Base-by-base conservation (phyloP, 1,140 invertebrate genomes). In the Sitophilus oryzae region DNA sequence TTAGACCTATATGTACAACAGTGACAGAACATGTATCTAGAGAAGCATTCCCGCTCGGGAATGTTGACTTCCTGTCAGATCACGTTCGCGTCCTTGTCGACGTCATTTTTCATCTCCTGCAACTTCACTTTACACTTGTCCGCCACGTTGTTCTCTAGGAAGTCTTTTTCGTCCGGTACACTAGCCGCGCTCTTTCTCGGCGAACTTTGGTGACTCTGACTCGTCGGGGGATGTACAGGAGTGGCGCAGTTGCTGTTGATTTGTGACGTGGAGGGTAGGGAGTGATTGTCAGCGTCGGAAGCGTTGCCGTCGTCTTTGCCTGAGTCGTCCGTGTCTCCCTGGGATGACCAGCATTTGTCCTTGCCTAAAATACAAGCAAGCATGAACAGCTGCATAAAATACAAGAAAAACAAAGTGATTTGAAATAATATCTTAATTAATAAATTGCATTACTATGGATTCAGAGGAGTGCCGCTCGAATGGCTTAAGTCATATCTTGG, bases 1-100 rank as follows among this genome's bases (percentile, higher is more conserved):
- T 66, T 65, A 53, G 65, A 50, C 59, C 62, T 68, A 56, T 70
- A 68, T 70, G 67, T 70, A 68, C 68, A 70, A 63, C 68, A 70
- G 37, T 64, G 68, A 69, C 68, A 70, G 51, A 70, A 70, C 52
- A 70, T 67, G 46, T 69, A 70, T 52, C 64, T 67, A 55, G 66
- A 58, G 43, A 70, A 69, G 51, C 66, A 63, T 51, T 69, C 66
- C 58, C 60, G 54, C 41, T 65, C 68, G 4, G 61, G 59, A 46
- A 65, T 61, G 57, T 62, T 65, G n/a, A 66, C 60, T 52, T 70
- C 63, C 49, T 67, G 66, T 69, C 68, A 70, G 59, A 70, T 69
- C 44, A 65, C 22, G 10, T 46, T 60, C 11, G 57, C 37, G 16
- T 61, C 59, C 21, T 54, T 65, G 45, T 63, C 61, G 21, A 55